Conservation (phyloP, 2,888 invertebrate genomes). For the Heliconius aoede region DNA sequence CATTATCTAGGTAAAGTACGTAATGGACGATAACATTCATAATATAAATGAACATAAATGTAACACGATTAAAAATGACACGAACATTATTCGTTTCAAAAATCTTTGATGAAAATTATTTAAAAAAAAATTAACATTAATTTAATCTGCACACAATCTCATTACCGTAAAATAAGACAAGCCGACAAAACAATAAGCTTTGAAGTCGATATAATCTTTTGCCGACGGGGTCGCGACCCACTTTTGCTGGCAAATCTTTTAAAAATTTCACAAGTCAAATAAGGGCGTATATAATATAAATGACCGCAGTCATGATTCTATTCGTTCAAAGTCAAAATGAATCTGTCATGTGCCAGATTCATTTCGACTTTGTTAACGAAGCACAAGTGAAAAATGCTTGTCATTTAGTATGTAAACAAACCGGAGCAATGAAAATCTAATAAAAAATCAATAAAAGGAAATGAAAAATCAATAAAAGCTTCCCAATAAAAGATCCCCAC, state of each 20-base stretch:
- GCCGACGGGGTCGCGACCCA: constrained; percentile 28
- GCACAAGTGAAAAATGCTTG: not conserved
- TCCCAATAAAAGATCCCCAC: too few relatives aligned
- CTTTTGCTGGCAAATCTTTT: constrained; percentile 9
- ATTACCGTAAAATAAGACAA: constrained; percentile 13
- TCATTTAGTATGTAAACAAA: not conserved
- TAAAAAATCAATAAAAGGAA: too few relatives aligned
- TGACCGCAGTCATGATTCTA: not conserved
- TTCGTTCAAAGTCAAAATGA: not conserved
- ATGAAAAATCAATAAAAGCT: too few relatives aligned
- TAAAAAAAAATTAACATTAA: not conserved
- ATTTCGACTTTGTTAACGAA: not conserved
- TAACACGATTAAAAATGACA: not conserved
- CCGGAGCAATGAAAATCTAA: not conserved
- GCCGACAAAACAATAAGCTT: constrained; percentile 23
- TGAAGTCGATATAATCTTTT: constrained; percentile 21
- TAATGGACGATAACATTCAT: too few relatives aligned
- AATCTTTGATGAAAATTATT: not conserved
- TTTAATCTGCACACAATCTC: not conserved
- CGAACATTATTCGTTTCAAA: not conserved
- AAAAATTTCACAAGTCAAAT: constrained; percentile 23
- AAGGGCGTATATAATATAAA: constrained; percentile 11
- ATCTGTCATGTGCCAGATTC: not conserved
- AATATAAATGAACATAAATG: too few relatives aligned
- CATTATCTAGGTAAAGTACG: too few relatives aligned